Conservation (phyloP, 1,140 invertebrate genomes). For the Choristoneura fumiferana region DNA sequence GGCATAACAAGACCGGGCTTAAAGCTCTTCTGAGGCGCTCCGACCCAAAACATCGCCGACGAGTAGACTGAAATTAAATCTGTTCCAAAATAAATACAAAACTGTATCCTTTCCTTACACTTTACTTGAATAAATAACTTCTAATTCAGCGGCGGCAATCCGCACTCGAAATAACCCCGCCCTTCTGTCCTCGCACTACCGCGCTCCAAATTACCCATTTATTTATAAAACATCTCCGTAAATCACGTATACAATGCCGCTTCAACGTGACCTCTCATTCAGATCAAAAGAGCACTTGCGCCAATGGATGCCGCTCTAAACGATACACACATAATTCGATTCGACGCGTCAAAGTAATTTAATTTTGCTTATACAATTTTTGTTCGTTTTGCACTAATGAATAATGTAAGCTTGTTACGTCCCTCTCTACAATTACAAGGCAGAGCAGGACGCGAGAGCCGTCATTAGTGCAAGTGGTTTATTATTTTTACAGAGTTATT, state of each 20-base stretch:
- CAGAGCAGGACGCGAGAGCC: neutral
- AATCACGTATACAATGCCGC: neutral
- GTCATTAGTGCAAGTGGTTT: constrained; percentile 18
- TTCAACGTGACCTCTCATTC: neutral
- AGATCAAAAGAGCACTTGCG: neutral
- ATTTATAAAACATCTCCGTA: neutral
- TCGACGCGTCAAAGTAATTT: constrained; percentile 13
- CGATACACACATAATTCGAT: neutral
- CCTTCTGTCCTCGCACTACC: constrained; percentile 1
- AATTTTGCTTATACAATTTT: constrained; percentile 17
- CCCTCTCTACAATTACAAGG: neutral
- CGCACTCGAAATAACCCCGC: constrained; percentile 15
- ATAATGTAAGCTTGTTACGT: constrained; percentile 15
- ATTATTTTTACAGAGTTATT: constrained; percentile 17
- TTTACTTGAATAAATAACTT: constrained; percentile 18
- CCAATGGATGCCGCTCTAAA: neutral
- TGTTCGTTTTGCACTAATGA: constrained; percentile 14
- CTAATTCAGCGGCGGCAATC: constrained; percentile 4
- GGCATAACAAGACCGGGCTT: no score
- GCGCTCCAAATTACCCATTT: neutral
- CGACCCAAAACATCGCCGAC: neutral
- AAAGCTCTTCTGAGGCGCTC: neutral
- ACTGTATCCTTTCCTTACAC: constrained; percentile 19
- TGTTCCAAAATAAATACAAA: constrained; percentile 15
- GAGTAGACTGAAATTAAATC: constrained; percentile 16